Percentiles rank a stretch among this genome's conserved stretches.
phyloP scores from a whole-genome alignment of 2,113 vertebrate genomes.

The Microtus pennsylvanicus region DNA sequence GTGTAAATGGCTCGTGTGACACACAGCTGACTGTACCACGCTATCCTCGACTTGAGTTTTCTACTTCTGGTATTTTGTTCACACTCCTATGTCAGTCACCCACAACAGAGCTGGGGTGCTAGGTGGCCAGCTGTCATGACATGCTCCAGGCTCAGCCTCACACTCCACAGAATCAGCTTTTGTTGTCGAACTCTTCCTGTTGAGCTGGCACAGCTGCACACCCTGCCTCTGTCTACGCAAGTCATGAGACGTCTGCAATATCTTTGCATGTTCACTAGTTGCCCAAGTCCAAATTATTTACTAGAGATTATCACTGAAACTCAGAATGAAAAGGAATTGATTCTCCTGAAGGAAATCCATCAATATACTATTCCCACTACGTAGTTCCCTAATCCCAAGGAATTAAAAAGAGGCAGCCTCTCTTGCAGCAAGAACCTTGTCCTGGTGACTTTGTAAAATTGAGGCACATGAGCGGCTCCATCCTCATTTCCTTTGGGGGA shows the following conservation, averaged over 20 bases:
- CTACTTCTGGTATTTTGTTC: background rate
- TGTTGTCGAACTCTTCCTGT: background rate
- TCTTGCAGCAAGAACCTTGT: background rate
- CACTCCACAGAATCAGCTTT: background rate
- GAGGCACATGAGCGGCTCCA: background rate
- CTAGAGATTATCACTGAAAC: background rate
- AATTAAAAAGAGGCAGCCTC: background rate
- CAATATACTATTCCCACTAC: too few relatives aligned
- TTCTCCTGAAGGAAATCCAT: background rate
- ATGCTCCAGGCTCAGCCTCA: background rate
- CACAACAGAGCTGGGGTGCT: background rate
- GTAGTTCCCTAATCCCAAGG: background rate
- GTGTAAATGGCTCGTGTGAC: background rate
- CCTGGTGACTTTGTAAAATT: background rate
- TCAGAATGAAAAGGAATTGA: background rate
- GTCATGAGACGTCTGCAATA: background rate
- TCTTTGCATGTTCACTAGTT: background rate
- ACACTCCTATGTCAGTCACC: background rate
- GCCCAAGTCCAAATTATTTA: background rate
- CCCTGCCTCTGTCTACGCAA: background rate
- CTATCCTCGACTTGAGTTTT: background rate
- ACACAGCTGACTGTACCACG: accelerated
- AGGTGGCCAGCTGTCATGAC: background rate
- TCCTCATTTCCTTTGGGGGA: background rate
- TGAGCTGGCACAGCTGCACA: background rate